These are phyloP conservation scores for Cheilosia vernalis DNA, from an alignment of 2,888 invertebrate genomes.

Conservation along the genomic window DNA sequence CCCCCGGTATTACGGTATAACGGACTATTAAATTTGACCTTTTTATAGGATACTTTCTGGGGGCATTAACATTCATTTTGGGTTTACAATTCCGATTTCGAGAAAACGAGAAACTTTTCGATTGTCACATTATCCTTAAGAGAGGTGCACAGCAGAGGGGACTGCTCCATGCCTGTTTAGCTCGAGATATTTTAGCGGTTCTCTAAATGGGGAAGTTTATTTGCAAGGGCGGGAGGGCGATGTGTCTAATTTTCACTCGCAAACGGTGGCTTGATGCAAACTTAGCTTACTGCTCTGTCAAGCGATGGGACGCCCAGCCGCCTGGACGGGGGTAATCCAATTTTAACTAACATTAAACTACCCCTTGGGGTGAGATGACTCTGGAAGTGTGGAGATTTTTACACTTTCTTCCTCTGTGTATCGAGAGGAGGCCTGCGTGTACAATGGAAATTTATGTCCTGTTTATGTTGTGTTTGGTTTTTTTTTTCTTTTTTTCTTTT, in stretches of 20 bases:
- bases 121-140: conserved; percentile 72
- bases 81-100: conserved; percentile 71
- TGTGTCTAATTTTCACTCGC: conserved; percentile 70
- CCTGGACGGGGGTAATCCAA: conserved; percentile 66
- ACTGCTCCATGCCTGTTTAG: conserved; percentile 7
- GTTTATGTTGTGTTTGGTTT: conserved; percentile 69
- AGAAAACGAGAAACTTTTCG: conserved; percentile 67
- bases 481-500: conserved; percentile 13
- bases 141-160: conserved; percentile 9
- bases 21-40: conserved; percentile 77
- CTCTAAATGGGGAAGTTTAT: conserved; percentile 74
- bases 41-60: conserved; percentile 77
- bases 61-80: conserved; percentile 76
- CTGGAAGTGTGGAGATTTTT: conserved; percentile 70
- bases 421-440: conserved; percentile 59
- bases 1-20: conserved; percentile 71
- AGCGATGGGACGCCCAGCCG: conserved; percentile 11
- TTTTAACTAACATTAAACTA: conserved; percentile 74
- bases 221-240: conserved; percentile 17
- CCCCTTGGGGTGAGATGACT: conserved; percentile 69
- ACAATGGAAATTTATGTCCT: conserved; percentile 75
- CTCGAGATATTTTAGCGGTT: conserved; percentile 69
- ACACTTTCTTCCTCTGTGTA: conserved; percentile 55
- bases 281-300: conserved; percentile 70
- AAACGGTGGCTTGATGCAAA: conserved; percentile 53